Evolutionary conservation across 2,888 invertebrate species (phyloP), one percentile per base, ranked within the genome.

Genomic region (Brachyopa scutellaris): DNA sequence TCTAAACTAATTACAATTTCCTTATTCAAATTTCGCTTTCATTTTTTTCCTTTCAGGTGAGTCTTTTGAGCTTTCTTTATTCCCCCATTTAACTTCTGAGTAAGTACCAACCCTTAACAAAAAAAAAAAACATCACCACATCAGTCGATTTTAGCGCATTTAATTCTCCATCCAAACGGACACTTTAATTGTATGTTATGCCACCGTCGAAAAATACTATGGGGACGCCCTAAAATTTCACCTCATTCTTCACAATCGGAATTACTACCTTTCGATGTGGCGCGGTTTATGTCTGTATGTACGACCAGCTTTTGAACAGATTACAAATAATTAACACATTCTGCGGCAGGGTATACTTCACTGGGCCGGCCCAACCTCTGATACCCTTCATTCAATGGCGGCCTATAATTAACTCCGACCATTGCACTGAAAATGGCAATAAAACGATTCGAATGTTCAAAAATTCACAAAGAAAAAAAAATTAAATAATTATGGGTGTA

Each of bases 241-340:
- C 82, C 82, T 82, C 82, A 72, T 77, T 66, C 76, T 53, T 76
- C 76, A 70, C 53, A 33, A 53, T 51, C 62, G 31, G 53, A 70
- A 76, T 66, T 33, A 64, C 61, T 26, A 26, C 26, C 26, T 26
- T 6, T 6, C 26, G 26, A 6, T n/a, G n/a, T n/a, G n/a, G n/a
- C n/a, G n/a, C 26, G 26, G 6, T 6, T 26, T 6, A 26, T n/a
- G n/a, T n/a, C 26, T 26, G 6, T 26, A 47, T 62, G 33, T 42
- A 49, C 29, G 29, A 36, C 26, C 67, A 40, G n/a, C 61, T 40
- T 19, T 57, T 57, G 59, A 67, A 73, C 78, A 82, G 82, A 77
- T 82, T 82, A 82, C 82, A 77, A 82, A 77, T 82, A 82, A 82
- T 82, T 82, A 82, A 82, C 82, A 82, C 82, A 82, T 82, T 82